Base-by-base conservation (phyloP, 2,113 vertebrate genomes). In the Prolemur simus region DNA sequence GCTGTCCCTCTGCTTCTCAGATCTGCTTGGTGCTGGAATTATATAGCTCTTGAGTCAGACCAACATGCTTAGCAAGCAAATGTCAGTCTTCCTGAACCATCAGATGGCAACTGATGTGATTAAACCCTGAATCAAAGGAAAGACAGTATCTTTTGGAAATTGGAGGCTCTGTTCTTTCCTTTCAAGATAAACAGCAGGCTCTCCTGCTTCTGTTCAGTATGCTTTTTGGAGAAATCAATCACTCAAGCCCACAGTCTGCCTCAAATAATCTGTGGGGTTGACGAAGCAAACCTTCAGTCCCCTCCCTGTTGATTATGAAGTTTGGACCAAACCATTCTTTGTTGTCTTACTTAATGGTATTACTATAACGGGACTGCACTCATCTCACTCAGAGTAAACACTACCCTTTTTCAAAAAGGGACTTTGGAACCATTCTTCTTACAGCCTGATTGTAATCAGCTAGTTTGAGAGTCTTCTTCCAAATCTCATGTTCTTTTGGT, bases 151-250 rank as follows among this genome's bases (percentile, higher is more conserved):
- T 87, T 92, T 89, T 69, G 1, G 37, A 89, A 77, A 92, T 49
- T 77, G 21, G 60, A 86, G 45, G 45, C 29, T 73, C n/a, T 85
- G 37, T 93, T 93, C 87, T 81, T 92, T 93, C 20, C 8, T n/a
- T 96, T 95, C 8, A 71, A 64, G 47, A 34, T 91, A 77, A 81
- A 92, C 17, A 81, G 27, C 69, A 56, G 52, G 32, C 60, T 77
- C 8, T 92, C 27, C 34, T 89, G 29, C 54, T 80, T 93, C 95
- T 85, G 37, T 92, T 95, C 49, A 81, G 0, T 89, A 84, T 69
- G 78, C 12, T 49, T 93, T 89, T 95, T 56, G 83, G 66, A 77
- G 37, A 89, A 86, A 77, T 69, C 52, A 95, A 49, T 94, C 68
- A 68, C 63, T 17, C 5, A 73, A 77, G 27, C 27, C 52, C n/a